Evolutionary conservation across 2,797 vertebrate genomes (phyloP).

Genomic region (Cottoperca gobio): DNA sequence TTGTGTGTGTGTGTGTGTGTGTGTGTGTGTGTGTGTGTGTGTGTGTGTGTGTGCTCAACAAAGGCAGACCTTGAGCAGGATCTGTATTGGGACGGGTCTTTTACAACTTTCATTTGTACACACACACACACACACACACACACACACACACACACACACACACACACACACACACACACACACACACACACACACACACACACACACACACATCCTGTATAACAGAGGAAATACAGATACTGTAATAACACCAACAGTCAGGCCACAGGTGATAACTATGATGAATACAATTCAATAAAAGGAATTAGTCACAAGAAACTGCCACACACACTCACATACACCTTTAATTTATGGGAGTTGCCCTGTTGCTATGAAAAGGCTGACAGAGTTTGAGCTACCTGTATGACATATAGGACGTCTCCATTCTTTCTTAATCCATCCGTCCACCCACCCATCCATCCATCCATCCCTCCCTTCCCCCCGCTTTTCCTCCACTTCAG

Average conservation of each 20-base stretch:
- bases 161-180: not conserved
- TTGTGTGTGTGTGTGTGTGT: constrained; percentile 22
- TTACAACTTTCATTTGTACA: constrained; percentile 15
- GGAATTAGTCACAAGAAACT: constrained; percentile 50
- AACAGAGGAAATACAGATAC: constrained; percentile 11
- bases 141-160: constrained; percentile 2
- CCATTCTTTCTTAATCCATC: constrained; percentile 58
- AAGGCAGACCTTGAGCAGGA: constrained; percentile 44
- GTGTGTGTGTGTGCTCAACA: constrained; percentile 33
- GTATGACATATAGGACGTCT: constrained; percentile 57
- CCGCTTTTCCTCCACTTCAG: constrained; percentile 28
- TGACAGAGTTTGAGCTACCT: constrained; percentile 61
- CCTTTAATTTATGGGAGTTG: constrained; percentile 39
- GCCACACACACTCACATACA: constrained; percentile 21
- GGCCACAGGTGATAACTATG: constrained; percentile 56
- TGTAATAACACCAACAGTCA: constrained; percentile 35
- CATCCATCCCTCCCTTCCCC: too few relatives aligned
- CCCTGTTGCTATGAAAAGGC: constrained; percentile 53
- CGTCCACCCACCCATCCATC: too few relatives aligned
- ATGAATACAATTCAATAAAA: constrained; percentile 58
- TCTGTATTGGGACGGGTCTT: constrained; percentile 41
- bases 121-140: not conserved
- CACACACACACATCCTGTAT: constrained; percentile 8
- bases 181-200: not conserved
- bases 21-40: constrained; percentile 32